phyloP scores from a whole-genome alignment of 1,140 invertebrate genomes.

The Atta cephalotes region DNA sequence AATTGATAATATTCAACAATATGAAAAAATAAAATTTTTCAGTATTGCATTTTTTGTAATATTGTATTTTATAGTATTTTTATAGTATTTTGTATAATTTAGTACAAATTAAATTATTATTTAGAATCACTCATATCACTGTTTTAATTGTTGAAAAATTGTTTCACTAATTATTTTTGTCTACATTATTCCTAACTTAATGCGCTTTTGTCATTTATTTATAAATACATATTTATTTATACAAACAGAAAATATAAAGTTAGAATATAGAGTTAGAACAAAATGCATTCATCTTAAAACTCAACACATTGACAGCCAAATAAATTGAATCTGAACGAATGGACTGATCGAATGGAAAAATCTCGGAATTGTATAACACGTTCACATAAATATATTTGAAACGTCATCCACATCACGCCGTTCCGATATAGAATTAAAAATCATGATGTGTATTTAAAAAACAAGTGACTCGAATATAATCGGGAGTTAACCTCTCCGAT shows the following conservation, averaged over 20 bases:
- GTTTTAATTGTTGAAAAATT: background rate
- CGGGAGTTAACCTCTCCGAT: background rate
- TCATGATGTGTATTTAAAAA: slow-evolving; percentile 29
- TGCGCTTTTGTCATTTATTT: background rate
- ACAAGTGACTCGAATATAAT: slow-evolving; percentile 41
- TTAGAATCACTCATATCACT: background rate
- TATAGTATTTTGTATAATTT: too few species aligned
- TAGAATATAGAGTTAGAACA: background rate
- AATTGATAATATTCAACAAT: background rate
- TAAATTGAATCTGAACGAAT: slow-evolving; percentile 35
- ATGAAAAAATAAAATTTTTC: slow-evolving; percentile 33
- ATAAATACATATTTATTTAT: background rate
- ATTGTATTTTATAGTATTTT: too few species aligned
- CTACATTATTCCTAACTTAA: background rate
- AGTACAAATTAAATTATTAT: background rate
- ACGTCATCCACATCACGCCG: slow-evolving; percentile 32
- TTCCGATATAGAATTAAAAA: slow-evolving; percentile 24
- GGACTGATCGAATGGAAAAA: slow-evolving; percentile 27
- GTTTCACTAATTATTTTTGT: background rate
- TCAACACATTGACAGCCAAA: slow-evolving; percentile 16
- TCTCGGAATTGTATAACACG: slow-evolving; percentile 30
- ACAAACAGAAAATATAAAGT: background rate
- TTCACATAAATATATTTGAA: slow-evolving; percentile 42
- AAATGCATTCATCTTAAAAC: slow-evolving; percentile 41
- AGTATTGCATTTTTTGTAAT: background rate